Evolutionary conservation across 2,797 vertebrate species (phyloP), one percentile per base, ranked within the genome.

Genomic region (Vireo griseus): DNA sequence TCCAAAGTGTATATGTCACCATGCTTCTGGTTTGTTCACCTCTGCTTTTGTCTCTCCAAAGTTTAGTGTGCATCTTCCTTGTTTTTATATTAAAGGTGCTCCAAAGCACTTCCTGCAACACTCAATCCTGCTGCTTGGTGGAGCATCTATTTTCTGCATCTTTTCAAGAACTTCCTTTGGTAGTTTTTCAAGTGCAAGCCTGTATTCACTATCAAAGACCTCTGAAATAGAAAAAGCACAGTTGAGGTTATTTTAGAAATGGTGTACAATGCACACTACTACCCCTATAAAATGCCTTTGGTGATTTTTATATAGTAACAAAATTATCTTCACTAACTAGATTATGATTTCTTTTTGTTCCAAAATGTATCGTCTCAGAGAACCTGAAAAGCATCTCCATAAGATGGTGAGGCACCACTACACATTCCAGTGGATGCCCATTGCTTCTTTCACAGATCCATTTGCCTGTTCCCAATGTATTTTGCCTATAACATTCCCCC

Each of bases 171-270:
- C 97, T 71, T 99, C 99, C 0, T 97, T 22, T 48, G 99, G 98
- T 66, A 99, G 98, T 71, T 97, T 95, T 40, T 98, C 97, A 85
- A 98, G 99, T 85, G 99, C 99, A 92, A 96, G 67, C 81, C 97
- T 98, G 97, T 99, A 99, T 97, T 99, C 99, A 39, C 98, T 98
- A 97, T 99, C 99, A 91, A 99, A 99, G 91, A 99, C 99, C 98
- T 99, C 99, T 99, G 98, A 86, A 97, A 97, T 0, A 97, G 75
- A 95, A 96, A 93, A 93, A 95, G 31, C 25, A 63, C 5, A 94
- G 29, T 19, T 89, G 5, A 82, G 29, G 44, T 91, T 61, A 90
- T 37, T 91, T 62, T 61, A 65, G 13, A 80, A 94, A 80, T 13
- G 7, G 4, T 22, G 29, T 47, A 59, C 10, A 73, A 47, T 11